Percentiles rank a stretch among this genome's conserved stretches.
phyloP scores from a whole-genome alignment of 2,113 vertebrate species.

The Etheostoma spectabile region DNA sequence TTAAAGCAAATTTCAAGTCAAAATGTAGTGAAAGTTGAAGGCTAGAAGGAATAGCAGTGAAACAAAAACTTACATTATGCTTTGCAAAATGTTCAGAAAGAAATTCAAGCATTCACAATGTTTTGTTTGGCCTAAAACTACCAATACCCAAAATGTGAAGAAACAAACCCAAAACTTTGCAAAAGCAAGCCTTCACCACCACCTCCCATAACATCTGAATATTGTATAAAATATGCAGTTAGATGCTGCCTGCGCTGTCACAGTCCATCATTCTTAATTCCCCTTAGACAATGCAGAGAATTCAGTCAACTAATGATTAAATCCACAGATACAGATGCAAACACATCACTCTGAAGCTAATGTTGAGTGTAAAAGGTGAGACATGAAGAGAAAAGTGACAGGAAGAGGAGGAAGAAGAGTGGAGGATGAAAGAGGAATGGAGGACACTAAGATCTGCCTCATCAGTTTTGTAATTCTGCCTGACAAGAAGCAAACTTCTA shows the following conservation, averaged over 20 bases:
- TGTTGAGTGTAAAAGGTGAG: conserved; percentile 37
- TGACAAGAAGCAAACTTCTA: conserved; percentile 40
- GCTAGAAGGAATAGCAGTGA: background rate
- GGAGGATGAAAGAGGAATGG: conserved; percentile 40
- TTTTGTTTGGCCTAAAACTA: background rate
- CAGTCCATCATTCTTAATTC: conserved; percentile 15
- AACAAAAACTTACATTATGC: no score
- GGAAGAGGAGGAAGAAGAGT: conserved; percentile 27
- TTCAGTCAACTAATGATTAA: conserved; percentile 26
- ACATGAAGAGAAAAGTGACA: conserved; percentile 11
- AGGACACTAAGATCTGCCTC: conserved; percentile 44
- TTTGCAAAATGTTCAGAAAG: background rate
- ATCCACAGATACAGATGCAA: conserved; percentile 15
- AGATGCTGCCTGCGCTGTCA: conserved; percentile 21
- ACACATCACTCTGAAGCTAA: conserved; percentile 22
- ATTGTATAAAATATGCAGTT: conserved; percentile 31
- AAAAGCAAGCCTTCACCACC: background rate
- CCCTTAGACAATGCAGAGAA: conserved; percentile 22
- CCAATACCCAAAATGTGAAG: background rate
- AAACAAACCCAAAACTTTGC: background rate
- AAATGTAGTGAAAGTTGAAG: background rate
- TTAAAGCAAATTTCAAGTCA: background rate
- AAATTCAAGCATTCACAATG: background rate
- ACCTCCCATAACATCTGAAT: conserved; percentile 18
- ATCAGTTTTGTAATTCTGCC: conserved; percentile 59